Evolutionary conservation across 2,797 vertebrate species (phyloP), one percentile per base, ranked within the genome.

Genomic region (Saxicola maurus): DNA sequence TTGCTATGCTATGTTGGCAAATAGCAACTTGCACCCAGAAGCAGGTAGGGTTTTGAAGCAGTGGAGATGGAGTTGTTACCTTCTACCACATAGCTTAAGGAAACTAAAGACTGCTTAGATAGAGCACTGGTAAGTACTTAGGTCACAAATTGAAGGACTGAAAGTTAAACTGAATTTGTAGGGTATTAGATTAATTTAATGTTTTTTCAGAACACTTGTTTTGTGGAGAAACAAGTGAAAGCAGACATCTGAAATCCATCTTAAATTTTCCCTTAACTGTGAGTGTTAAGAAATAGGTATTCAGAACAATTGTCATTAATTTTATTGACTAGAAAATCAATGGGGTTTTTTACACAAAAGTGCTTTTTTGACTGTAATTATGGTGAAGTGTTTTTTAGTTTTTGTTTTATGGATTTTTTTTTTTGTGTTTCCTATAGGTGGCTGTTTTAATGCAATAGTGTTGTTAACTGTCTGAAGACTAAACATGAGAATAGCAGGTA

Each of bases 401-500:
- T 38, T 46, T 30, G 17, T 9, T 49, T 57, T 6, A 4, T 14
- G 45, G 21, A 2, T 3, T 40, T 49, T 30, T 17, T 5, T 6
- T 6, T 42, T 64, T 35, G 35, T 80, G 85, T 90, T 61, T 61
- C 59, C 57, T 31, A 19, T 93, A 98, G 97, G 96, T 94, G 94
- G 62, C 80, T 92, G 40, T 59, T 96, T 97, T 96, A 88, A 95
- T 96, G 92, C 89, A 64, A 27, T 90, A 66, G 89, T 74, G 60
- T 92, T 65, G 51, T 69, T 94, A 82, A 51, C 51, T 91, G 89
- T 79, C 82, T 90, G 94, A 95, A 95, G 52, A 77, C 31, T 88
- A 96, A 97, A 94, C 91, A 98, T 98, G 97, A 97, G 97, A 95
- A 96, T 98, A 96, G 97, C 97, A 96, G 97, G 97, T 98, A 95